Base-by-base conservation (phyloP, 2,888 invertebrate genomes). In the Monopis laevigella region DNA sequence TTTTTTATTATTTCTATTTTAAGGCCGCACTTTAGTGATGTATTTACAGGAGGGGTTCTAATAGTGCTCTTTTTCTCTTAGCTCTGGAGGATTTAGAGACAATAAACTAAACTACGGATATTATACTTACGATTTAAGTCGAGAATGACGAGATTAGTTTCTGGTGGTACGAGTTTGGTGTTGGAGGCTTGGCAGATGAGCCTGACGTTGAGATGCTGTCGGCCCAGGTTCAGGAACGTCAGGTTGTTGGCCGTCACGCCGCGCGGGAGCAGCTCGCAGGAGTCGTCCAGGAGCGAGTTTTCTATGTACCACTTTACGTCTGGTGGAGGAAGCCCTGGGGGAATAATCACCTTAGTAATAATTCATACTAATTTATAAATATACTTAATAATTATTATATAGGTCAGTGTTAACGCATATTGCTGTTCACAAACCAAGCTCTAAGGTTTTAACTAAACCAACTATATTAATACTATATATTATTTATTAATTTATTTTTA, bases 141-240 rank as follows among this genome's bases (percentile, higher is more conserved):
- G 64, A 94, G 80, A 51, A 92, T 88, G 56, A 92, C 85, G 45
- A 89, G 84, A 62, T 88, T 90, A 47, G 88, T 86, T 58, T 88
- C 86, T 12, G 94, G 90, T 30, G 86, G 86, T 29, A 89, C 88
- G 52, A 93, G 78, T 65, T 90, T 90, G 52, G 93, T 94, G 72
- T 95, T 95, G 58, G 89, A 88, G 13, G 94, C 93, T 71, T 93
- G 91, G 73, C 94, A 95, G 57, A 91, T 87, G 57, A 94, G 87
- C 57, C 91, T 82, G 42, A 90, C 85, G 72, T 92, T 89, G 49
- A 93, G 85, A 72, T 94, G 92, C 70, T 92, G 89, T 39, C 93
- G 80, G 11, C 90, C 90, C 50, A 95, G 85, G 66, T 86, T 88
- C 46, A 90, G 89, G 65, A 90, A 91, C 48, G 86, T 86, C 58